Conservation (phyloP, 2,888 invertebrate species). For the Zygothrica quintamaculata region DNA sequence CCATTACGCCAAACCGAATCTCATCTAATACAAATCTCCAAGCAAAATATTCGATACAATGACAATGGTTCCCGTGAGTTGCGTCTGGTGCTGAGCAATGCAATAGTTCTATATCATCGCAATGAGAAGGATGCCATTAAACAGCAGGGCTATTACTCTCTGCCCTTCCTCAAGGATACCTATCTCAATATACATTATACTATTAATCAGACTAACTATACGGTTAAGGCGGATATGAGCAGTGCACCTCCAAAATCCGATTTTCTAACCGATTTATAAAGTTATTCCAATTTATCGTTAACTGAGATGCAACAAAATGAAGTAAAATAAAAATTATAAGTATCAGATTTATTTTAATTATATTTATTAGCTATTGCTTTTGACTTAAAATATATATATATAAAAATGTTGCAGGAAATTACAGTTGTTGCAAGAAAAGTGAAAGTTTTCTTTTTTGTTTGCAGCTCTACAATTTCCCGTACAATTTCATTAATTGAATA, state of each 20-base stretch:
- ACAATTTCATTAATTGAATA: slow-evolving; percentile 51
- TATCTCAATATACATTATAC: slow-evolving; percentile 73
- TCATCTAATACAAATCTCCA: slow-evolving; percentile 58
- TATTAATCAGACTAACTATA: slow-evolving; percentile 71
- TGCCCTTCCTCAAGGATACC: slow-evolving; percentile 58
- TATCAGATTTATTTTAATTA: too few relatives aligned
- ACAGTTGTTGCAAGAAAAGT: neutral
- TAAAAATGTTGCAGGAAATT: slow-evolving; percentile 1
- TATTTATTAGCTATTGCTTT: too few relatives aligned
- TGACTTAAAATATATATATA: neutral
- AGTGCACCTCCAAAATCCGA: slow-evolving; percentile 55
- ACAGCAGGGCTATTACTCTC: slow-evolving; percentile 59
- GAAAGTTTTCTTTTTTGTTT: neutral
- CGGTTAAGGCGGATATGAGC: slow-evolving; percentile 76
- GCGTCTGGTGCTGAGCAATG: slow-evolving; percentile 69
- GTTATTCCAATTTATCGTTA: neutral
- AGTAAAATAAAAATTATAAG: too few relatives aligned
- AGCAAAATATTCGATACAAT: slow-evolving; percentile 63
- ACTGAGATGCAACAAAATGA: neutral
- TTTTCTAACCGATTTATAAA: slow-evolving; percentile 37
- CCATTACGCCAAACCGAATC: slow-evolving; percentile 25
- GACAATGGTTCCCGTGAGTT: slow-evolving; percentile 71
- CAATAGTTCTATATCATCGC: slow-evolving; percentile 68
- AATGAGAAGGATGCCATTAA: slow-evolving; percentile 37
- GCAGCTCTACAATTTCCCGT: slow-evolving; percentile 20